Evolutionary conservation across 2,113 vertebrate species (phyloP).

Genomic region (Macquaria ambigua): DNA sequence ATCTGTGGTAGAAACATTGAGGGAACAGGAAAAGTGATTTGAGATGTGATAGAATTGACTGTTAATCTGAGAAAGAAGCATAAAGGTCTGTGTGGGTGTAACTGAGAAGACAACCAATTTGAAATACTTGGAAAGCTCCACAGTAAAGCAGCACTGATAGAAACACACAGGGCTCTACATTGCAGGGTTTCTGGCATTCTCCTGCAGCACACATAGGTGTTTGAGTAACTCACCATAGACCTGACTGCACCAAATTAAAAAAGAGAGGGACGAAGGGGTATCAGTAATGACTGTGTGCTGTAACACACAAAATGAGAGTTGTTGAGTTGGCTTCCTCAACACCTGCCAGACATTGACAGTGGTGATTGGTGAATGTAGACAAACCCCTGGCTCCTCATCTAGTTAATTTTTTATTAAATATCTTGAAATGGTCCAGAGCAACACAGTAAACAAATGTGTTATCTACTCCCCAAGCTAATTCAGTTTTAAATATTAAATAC

Average conservation of each 20-base stretch:
- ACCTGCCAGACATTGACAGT: not conserved
- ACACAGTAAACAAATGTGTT: not conserved
- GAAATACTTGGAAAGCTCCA: slow-evolving; percentile 6
- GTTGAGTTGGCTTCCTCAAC: not conserved
- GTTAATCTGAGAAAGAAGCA: slow-evolving; percentile 7
- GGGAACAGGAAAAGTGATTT: not conserved
- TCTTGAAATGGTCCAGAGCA: not conserved
- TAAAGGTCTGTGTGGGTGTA: slow-evolving; percentile 26
- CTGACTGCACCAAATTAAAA: not conserved
- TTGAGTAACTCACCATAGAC: not conserved
- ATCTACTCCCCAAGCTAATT: not conserved
- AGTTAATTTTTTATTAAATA: not conserved
- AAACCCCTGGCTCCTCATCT: not conserved
- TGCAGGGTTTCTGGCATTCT: not conserved
- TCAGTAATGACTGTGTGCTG: not conserved
- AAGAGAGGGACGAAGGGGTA: not conserved
- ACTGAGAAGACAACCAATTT: slow-evolving; percentile 20
- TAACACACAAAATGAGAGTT: not conserved
- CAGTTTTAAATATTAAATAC: not conserved
- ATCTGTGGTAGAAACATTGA: not conserved
- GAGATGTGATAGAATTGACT: slow-evolving; percentile 3
- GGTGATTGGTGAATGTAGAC: not conserved
- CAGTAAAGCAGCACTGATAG: not conserved
- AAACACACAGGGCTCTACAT: not conserved
- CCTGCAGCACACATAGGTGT: not conserved